Conservation (phyloP, 2,113 vertebrate species). For the Lepisosteus osseus region DNA sequence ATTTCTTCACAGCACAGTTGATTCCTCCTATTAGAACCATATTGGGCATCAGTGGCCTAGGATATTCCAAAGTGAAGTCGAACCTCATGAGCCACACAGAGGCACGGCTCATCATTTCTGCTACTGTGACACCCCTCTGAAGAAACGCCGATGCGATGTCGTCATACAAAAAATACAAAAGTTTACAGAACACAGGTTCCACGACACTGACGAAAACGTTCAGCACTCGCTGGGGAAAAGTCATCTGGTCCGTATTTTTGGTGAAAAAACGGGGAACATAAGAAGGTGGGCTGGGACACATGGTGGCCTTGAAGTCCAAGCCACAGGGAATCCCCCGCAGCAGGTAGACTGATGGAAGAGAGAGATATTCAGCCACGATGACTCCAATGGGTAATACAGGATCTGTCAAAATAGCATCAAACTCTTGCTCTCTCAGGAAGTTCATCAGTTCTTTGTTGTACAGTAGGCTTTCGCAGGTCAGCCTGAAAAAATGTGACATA, state of each 20-base stretch:
- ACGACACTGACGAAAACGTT: conserved; percentile 62
- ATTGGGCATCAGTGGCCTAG: conserved; percentile 81
- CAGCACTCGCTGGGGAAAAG: conserved; percentile 61
- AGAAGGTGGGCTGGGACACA: conserved; percentile 62
- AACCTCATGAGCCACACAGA: conserved; percentile 73
- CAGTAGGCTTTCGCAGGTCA: conserved; percentile 60
- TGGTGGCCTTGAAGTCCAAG: conserved; percentile 49
- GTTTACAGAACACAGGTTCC: conserved; percentile 57
- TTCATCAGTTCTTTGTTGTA: conserved; percentile 46
- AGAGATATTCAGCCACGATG: conserved; percentile 51
- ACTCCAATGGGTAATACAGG: conserved; percentile 52
- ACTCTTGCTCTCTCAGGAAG: conserved; percentile 41
- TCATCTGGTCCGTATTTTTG: conserved; percentile 69
- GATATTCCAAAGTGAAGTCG: conserved; percentile 75
- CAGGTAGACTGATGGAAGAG: conserved; percentile 51
- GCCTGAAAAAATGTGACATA: fast-evolving
- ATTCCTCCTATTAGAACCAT: conserved; percentile 74
- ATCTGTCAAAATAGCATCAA: conserved; percentile 61
- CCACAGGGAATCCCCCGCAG: conserved; percentile 54
- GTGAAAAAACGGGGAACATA: conserved; percentile 69
- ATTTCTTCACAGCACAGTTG: conserved; percentile 55
- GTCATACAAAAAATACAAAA: conserved; percentile 52
- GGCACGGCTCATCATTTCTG: conserved; percentile 52
- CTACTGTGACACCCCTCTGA: conserved; percentile 56
- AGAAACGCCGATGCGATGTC: conserved; percentile 58